Conservation (phyloP, 2,797 vertebrate genomes). For the Muscicapa striata region DNA sequence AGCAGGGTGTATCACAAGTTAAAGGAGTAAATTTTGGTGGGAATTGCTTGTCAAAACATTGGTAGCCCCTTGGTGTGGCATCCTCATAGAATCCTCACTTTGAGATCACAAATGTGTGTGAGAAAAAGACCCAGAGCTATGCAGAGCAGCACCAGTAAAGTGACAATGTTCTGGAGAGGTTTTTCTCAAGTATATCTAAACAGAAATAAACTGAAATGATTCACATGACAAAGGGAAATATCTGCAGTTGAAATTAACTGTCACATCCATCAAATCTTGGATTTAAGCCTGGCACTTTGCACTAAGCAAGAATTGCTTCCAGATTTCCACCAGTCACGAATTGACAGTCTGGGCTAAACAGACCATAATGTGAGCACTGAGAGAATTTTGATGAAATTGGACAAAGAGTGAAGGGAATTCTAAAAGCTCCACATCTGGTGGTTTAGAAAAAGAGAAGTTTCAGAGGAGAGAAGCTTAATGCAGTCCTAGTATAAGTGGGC, state of each 20-base stretch:
- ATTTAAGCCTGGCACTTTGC: not conserved
- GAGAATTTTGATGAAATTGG: not conserved
- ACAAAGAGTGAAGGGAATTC: not conserved
- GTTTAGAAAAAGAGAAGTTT: not conserved
- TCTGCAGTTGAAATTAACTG: slow-evolving; percentile 14
- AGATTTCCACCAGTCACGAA: not conserved
- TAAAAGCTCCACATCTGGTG: not conserved
- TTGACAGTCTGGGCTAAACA: not conserved
- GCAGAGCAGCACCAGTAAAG: not conserved
- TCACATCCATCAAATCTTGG: not conserved
- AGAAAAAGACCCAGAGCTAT: not conserved
- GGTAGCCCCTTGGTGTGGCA: not conserved
- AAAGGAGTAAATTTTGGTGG: not conserved
- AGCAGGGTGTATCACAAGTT: not conserved
- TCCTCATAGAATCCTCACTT: not conserved
- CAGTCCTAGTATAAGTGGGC: not conserved
- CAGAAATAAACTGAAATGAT: not conserved
- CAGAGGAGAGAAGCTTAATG: not conserved
- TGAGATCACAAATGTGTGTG: not conserved
- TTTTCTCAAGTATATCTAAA: not conserved
- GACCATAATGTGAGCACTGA: not conserved
- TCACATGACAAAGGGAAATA: not conserved
- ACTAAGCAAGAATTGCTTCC: not conserved
- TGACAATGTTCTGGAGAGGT: not conserved
- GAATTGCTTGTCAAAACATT: not conserved